phyloP scores from a whole-genome alignment of 1,140 invertebrate genomes.

The Caerostris extrusa region DNA sequence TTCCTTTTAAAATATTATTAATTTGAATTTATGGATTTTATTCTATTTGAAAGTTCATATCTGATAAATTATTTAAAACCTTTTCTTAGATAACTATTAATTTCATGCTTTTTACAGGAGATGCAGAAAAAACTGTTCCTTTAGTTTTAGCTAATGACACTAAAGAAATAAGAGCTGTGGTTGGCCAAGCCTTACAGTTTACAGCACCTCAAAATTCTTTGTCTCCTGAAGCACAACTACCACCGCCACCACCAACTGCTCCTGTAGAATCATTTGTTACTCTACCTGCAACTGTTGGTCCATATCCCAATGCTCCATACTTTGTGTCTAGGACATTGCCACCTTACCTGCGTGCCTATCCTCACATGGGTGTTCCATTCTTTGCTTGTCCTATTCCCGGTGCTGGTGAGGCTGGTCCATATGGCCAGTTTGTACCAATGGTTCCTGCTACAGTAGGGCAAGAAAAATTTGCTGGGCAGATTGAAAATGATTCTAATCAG shows the following conservation, averaged over 20 bases:
- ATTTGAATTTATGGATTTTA: too few species aligned
- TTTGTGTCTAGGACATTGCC: conserved; percentile 71
- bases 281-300: conserved; percentile 63
- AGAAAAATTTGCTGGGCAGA: conserved; percentile 63
- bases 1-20: too few species aligned
- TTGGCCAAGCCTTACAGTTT: conserved; percentile 58
- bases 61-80: not conserved
- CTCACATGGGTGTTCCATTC: conserved; percentile 67
- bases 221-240: conserved; percentile 42
- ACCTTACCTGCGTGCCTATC: conserved; percentile 70
- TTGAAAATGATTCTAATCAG: conserved; percentile 50
- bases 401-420: conserved; percentile 56
- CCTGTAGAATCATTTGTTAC: conserved; percentile 62
- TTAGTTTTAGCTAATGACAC: not conserved
- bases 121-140: not conserved
- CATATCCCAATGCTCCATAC: conserved; percentile 65
- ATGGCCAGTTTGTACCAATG: conserved; percentile 70
- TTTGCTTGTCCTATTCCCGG: conserved; percentile 67
- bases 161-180: conserved; percentile 44
- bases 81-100: not conserved
- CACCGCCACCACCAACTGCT: not conserved
- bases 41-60: not conserved
- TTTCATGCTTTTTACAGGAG: not conserved
- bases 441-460: conserved; percentile 61
- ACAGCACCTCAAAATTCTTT: conserved; percentile 24